These are phyloP conservation scores for Drosophila anceps DNA, from an alignment of 2,888 invertebrate genomes.

Conservation along the genomic window DNA sequence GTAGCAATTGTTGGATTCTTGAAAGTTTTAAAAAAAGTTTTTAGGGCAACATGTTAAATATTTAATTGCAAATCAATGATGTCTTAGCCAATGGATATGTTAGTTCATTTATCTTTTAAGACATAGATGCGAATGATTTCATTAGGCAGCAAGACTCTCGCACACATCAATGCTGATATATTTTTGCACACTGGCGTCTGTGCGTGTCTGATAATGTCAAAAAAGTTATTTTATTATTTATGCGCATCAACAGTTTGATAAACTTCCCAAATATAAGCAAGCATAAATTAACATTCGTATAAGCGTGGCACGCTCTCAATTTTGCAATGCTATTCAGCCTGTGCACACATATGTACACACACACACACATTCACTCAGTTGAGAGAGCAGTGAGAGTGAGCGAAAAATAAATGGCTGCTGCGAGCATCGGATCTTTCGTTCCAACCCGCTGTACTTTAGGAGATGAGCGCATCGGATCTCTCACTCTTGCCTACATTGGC, in stretches of 20 bases:
- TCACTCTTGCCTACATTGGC: too few species aligned
- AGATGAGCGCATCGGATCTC: too few species aligned
- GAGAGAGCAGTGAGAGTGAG: neutral
- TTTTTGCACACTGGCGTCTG: too few species aligned
- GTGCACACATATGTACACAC: neutral
- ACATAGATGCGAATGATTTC: neutral
- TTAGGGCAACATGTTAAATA: neutral
- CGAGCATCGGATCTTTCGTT: neutral
- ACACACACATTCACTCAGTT: neutral
- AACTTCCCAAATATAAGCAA: neutral
- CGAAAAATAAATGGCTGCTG: neutral
- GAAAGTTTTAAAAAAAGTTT: neutral
- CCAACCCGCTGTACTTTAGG: too few species aligned
- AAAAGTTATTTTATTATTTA: neutral
- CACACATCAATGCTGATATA: too few species aligned
- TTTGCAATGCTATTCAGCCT: neutral
- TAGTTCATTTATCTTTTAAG: too few species aligned
- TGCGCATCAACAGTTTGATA: neutral
- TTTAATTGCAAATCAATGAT: neutral
- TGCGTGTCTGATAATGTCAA: neutral
- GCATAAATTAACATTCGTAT: neutral
- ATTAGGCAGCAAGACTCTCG: neutral
- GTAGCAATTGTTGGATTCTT: neutral
- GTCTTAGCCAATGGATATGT: neutral
- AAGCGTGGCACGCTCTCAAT: neutral